Evolutionary conservation across 2,888 invertebrate genomes (phyloP).

Genomic region (Trissolcus japonicus): DNA sequence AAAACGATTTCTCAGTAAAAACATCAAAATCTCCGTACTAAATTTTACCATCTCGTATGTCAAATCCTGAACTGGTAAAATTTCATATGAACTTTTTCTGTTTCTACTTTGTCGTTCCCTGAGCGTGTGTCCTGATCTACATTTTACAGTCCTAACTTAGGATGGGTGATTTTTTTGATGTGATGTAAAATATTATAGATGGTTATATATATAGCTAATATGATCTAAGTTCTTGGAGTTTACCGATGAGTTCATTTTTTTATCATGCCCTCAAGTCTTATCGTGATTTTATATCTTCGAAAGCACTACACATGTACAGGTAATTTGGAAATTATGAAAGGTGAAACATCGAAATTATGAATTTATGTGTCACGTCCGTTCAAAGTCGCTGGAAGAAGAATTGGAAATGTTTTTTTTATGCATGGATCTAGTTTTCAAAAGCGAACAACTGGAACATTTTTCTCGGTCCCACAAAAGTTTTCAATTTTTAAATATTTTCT

Average conservation of each 20-base stretch:
- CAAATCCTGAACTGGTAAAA: too few species aligned
- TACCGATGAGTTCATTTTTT: not conserved
- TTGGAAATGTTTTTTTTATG: not conserved
- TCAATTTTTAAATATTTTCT: not conserved
- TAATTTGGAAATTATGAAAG: conserved; percentile 22
- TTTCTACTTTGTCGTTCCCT: too few species aligned
- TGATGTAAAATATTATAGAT: too few species aligned
- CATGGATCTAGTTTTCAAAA: conserved; percentile 2
- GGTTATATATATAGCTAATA: not conserved
- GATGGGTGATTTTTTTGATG: too few species aligned
- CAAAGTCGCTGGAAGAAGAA: conserved; percentile 26
- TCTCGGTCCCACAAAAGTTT: not conserved
- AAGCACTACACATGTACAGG: conserved; percentile 8
- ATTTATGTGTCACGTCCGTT: conserved; percentile 18
- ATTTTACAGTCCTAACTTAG: too few species aligned
- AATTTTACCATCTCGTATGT: too few species aligned
- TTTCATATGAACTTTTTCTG: too few species aligned
- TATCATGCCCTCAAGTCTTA: not conserved
- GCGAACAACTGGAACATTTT: conserved; percentile 12
- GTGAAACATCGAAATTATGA: conserved; percentile 18
- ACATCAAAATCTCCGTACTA: too few species aligned
- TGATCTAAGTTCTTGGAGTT: not conserved
- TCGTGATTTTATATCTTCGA: not conserved
- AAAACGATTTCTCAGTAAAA: too few species aligned
- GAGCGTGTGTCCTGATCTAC: too few species aligned